phyloP scores from a whole-genome alignment of 2,113 vertebrate genomes.

The Pithys albifrons region DNA sequence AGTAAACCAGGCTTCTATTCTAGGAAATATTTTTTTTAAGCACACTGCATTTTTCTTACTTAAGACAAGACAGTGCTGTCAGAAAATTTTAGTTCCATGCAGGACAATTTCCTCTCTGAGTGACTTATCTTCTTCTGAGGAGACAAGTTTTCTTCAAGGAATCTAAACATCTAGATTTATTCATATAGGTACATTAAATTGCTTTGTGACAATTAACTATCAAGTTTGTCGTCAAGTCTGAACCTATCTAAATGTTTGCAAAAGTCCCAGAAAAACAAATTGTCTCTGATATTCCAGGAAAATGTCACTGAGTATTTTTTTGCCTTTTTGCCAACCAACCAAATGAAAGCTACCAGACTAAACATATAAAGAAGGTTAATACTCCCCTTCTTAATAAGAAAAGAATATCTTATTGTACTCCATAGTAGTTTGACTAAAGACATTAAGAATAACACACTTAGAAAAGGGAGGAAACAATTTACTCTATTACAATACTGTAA shows the following conservation, averaged over 20 bases:
- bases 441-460: not conserved
- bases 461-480: slow-evolving; percentile 35
- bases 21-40: not conserved
- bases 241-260: slow-evolving; percentile 10
- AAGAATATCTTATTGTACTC: not conserved
- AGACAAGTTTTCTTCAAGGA: not conserved
- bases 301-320: not conserved
- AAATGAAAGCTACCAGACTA: slow-evolving; percentile 22
- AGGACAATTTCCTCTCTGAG: not conserved
- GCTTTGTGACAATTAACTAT: not conserved
- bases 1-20: not conserved
- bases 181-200: not conserved
- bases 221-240: not conserved
- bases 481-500: slow-evolving; percentile 53
- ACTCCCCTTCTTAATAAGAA: slow-evolving; percentile 18
- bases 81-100: not conserved
- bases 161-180: not conserved
- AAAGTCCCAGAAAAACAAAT: not conserved
- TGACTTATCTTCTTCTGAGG: not conserved
- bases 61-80: not conserved
- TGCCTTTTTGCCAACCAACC: not conserved
- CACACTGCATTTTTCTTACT: not conserved
- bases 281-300: not conserved
- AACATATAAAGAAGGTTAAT: not conserved
- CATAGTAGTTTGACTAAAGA: not conserved